Evolutionary conservation across 2,113 vertebrate genomes (phyloP).

Genomic region (Hemiscyllium ocellatum): DNA sequence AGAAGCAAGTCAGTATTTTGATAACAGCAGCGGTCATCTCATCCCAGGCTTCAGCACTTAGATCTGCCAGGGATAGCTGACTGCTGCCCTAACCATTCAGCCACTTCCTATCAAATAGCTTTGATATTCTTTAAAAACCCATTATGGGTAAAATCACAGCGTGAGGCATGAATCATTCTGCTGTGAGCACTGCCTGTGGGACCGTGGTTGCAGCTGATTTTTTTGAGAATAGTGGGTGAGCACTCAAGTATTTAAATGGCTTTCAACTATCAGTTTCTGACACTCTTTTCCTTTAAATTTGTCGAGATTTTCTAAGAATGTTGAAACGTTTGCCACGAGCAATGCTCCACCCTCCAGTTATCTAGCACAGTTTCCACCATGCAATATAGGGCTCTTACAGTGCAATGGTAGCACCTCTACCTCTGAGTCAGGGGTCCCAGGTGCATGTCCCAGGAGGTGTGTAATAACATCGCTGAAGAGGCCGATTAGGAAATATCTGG

Average conservation of each 20-base stretch:
- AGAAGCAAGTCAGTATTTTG: background rate
- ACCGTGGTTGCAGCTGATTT: slow-evolving; percentile 47
- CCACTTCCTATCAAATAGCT: background rate
- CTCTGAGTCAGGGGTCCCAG: too few relatives aligned
- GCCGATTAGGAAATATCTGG: too few relatives aligned
- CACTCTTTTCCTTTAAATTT: background rate
- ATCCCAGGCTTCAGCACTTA: background rate
- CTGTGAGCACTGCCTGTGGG: slow-evolving; percentile 57
- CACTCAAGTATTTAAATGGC: background rate
- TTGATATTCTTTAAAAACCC: slow-evolving; percentile 22
- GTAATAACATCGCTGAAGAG: too few relatives aligned
- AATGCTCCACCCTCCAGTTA: background rate
- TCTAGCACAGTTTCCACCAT: background rate
- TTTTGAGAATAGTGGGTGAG: slow-evolving; percentile 38
- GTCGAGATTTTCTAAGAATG: background rate
- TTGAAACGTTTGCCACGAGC: background rate
- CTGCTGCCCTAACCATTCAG: background rate
- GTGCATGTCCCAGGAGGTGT: too few relatives aligned
- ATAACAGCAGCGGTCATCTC: accelerated
- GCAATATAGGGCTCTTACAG: too few relatives aligned
- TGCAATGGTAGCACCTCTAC: too few relatives aligned
- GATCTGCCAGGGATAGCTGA: background rate
- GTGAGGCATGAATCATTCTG: slow-evolving; percentile 49
- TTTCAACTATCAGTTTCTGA: background rate
- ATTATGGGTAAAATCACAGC: slow-evolving; percentile 53